Evolutionary conservation across 92 coral and sea anemone genomes (phyloP).

Genomic region (Palythoa grandiflora): DNA sequence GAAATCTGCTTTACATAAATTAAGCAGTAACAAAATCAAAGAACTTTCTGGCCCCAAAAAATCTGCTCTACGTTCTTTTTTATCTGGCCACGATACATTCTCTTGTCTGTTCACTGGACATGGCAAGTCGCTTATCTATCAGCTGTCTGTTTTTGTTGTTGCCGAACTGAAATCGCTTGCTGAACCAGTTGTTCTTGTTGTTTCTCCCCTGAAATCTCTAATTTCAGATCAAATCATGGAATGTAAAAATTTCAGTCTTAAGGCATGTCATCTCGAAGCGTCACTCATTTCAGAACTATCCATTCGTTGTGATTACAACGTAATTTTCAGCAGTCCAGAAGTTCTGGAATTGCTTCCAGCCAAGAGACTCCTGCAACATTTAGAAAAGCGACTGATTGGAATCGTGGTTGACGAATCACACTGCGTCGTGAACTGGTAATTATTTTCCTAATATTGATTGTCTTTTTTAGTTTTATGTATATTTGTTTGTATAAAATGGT

Average conservation of each 20-base stretch:
- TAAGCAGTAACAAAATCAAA: no score
- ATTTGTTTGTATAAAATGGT: not conserved
- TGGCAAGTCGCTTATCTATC: conserved; percentile 21
- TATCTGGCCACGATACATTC: no score
- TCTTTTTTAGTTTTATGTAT: no score
- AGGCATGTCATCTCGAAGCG: not conserved
- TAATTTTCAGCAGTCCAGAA: conserved; percentile 14
- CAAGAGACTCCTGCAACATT: not conserved
- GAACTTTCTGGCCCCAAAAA: no score
- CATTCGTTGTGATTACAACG: not conserved
- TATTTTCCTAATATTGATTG: not conserved
- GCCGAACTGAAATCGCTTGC: not conserved
- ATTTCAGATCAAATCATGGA: not conserved
- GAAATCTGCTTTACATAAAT: no score
- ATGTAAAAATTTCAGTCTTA: not conserved
- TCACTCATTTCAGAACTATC: not conserved
- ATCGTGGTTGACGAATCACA: conserved; percentile 6
- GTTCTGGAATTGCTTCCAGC: not conserved
- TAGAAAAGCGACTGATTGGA: not conserved
- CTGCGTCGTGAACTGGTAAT: conserved; percentile 6
- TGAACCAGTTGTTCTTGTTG: not conserved
- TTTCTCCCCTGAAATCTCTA: not conserved
- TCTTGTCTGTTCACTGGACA: conserved; percentile 30
- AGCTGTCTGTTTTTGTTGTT: not conserved
- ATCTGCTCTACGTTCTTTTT: no score